A percentile compares a stretch with the other conserved stretches of the same genome.
Evolutionary conservation across 2,113 vertebrate species (phyloP).

Genomic region (Thunnus thynnus): DNA sequence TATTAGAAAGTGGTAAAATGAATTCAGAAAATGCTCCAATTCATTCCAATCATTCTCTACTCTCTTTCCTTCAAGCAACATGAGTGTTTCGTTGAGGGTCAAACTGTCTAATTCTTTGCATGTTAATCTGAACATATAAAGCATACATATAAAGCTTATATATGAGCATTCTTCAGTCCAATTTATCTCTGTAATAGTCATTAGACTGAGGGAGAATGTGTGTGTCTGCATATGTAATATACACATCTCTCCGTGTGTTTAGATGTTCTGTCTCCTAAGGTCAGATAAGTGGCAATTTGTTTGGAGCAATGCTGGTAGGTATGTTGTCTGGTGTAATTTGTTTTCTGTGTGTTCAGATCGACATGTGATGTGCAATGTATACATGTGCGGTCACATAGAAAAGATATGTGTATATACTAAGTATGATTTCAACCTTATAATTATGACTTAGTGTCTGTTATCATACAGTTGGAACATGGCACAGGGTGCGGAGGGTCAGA

Average conservation of each 20-base stretch:
- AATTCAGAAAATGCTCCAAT: neutral
- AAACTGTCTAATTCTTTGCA: neutral
- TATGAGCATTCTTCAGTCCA: conserved; percentile 22
- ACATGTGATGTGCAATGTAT: conserved; percentile 12
- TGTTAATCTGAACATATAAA: neutral
- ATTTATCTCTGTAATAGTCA: conserved; percentile 64
- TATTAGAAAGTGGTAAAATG: neutral
- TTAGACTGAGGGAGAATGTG: conserved; percentile 57
- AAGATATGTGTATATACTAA: neutral
- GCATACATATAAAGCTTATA: neutral
- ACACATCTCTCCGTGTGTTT: conserved; percentile 75
- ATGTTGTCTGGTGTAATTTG: conserved; percentile 60
- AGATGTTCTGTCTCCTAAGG: conserved; percentile 71
- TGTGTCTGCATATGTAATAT: conserved; percentile 55
- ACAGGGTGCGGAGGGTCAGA: neutral
- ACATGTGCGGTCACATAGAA: conserved; percentile 27
- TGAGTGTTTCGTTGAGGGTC: neutral
- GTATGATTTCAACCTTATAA: neutral
- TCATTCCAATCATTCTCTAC: neutral
- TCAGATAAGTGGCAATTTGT: conserved; percentile 72
- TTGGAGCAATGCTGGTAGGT: conserved; percentile 58
- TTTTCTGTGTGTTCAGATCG: conserved; percentile 33
- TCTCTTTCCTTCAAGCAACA: neutral
- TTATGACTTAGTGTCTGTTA: neutral
- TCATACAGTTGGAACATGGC: neutral